These are phyloP conservation scores for Pemphigus obesinymphae DNA, from an alignment of 1,140 invertebrate genomes.

Conservation along the genomic window DNA sequence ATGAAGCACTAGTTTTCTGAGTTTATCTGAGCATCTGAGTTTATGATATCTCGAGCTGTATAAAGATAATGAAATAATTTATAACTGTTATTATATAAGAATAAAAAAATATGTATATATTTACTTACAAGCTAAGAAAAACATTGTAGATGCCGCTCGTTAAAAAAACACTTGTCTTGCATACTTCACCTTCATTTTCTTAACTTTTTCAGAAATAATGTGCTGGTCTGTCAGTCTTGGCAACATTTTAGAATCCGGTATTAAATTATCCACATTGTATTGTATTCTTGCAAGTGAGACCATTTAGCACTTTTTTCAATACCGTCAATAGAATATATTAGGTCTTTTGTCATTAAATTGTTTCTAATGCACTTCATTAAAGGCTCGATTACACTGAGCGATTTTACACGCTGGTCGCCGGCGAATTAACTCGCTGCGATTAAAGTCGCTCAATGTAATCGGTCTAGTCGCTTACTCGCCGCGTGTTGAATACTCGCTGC, in stretches of 20 bases:
- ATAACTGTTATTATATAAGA: neutral
- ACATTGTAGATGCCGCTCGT: neutral
- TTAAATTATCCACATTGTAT: neutral
- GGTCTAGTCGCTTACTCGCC: too few relatives aligned
- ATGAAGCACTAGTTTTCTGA: neutral
- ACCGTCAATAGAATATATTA: neutral
- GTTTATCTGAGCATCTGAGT: too few relatives aligned
- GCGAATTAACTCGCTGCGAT: too few relatives aligned
- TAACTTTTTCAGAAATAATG: neutral
- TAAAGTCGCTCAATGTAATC: too few relatives aligned
- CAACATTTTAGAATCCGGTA: neutral
- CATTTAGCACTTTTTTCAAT: neutral
- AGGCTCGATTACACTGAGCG: too few relatives aligned
- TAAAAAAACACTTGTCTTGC: neutral
- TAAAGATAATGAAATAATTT: neutral
- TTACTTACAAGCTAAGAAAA: neutral
- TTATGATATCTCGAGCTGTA: neutral
- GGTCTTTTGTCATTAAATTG: neutral
- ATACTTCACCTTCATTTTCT: neutral
- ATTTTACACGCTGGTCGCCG: too few relatives aligned
- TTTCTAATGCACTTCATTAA: too few relatives aligned
- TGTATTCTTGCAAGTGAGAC: neutral
- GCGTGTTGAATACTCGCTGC: too few relatives aligned
- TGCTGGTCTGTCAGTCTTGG: neutral
- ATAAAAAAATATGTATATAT: neutral